These are phyloP conservation scores for Hipparchia semele DNA, from an alignment of 2,888 invertebrate genomes.

Conservation along the genomic window DNA sequence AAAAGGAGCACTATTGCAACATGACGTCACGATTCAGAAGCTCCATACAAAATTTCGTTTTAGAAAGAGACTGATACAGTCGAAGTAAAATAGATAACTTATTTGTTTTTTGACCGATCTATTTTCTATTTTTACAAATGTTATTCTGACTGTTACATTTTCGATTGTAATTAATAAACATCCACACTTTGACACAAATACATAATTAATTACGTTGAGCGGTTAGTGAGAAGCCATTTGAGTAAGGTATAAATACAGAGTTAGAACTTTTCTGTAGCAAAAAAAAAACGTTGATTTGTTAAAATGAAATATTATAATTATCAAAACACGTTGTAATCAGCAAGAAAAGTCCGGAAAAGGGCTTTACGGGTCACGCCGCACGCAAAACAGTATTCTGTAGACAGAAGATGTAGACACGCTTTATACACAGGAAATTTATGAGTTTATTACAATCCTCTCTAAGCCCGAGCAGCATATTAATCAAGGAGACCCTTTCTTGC, in stretches of 20 bases:
- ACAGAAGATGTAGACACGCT: neutral
- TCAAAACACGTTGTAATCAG: neutral
- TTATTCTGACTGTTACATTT: too few relatives aligned
- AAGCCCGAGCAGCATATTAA: slow-evolving; percentile 22
- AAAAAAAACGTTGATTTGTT: neutral
- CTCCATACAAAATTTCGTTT: too few relatives aligned
- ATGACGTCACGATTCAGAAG: too few relatives aligned
- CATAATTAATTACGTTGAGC: neutral
- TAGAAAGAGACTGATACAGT: too few relatives aligned
- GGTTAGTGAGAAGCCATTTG: neutral
- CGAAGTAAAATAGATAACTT: too few relatives aligned
- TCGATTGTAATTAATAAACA: too few relatives aligned
- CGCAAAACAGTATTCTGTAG: slow-evolving; percentile 11
- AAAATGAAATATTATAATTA: neutral
- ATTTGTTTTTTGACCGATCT: too few relatives aligned
- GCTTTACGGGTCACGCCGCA: neutral
- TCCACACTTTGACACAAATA: too few relatives aligned
- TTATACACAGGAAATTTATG: slow-evolving; percentile 12
- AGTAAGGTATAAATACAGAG: neutral
- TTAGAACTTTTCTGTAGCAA: neutral
- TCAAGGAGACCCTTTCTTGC: slow-evolving; percentile 12
- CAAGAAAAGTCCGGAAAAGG: neutral
- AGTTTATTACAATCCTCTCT: slow-evolving; percentile 21
- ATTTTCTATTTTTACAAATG: too few relatives aligned
- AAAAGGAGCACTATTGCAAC: too few relatives aligned